phyloP scores from a whole-genome alignment of 2,113 vertebrate genomes.

The Muntiacus reevesi region DNA sequence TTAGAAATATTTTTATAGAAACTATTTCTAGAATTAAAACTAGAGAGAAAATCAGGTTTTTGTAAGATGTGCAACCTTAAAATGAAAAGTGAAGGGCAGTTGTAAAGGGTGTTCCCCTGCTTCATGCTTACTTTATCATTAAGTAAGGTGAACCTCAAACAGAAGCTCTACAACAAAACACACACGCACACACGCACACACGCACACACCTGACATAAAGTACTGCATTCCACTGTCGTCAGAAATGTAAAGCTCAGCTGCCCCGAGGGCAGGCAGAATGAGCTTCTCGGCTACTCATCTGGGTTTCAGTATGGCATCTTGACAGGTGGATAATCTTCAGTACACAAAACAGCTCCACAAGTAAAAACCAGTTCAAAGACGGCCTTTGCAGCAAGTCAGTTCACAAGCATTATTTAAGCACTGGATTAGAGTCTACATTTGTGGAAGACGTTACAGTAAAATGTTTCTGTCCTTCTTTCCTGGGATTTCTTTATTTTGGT shows the following conservation, averaged over 20 bases:
- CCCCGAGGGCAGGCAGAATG: conserved; percentile 66
- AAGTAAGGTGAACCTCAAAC: conserved; percentile 61
- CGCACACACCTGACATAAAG: conserved; percentile 56
- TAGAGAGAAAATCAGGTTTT: background rate
- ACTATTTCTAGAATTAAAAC: background rate
- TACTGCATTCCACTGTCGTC: conserved; percentile 74
- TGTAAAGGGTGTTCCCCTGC: background rate
- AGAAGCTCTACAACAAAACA: conserved; percentile 55
- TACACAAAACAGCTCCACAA: conserved; percentile 74
- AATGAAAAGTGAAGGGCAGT: background rate
- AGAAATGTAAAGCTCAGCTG: conserved; percentile 47
- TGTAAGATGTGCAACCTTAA: background rate
- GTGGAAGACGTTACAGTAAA: conserved; percentile 30
- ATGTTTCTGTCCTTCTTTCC: background rate
- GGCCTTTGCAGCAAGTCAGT: conserved; percentile 18
- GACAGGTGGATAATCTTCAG: conserved; percentile 70
- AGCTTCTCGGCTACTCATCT: conserved; percentile 69
- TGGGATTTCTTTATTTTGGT: background rate
- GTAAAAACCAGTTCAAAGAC: conserved; percentile 78
- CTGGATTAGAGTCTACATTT: conserved; percentile 53
- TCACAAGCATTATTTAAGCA: conserved; percentile 52
- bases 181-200: conserved; percentile 10
- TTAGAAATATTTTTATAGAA: background rate
- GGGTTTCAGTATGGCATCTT: conserved; percentile 51
- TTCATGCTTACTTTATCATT: conserved; percentile 63